A percentile compares a stretch with the other conserved stretches of the same genome.
phyloP scores from a whole-genome alignment of 2,888 invertebrate genomes.

The Camptogramma bilineatum region DNA sequence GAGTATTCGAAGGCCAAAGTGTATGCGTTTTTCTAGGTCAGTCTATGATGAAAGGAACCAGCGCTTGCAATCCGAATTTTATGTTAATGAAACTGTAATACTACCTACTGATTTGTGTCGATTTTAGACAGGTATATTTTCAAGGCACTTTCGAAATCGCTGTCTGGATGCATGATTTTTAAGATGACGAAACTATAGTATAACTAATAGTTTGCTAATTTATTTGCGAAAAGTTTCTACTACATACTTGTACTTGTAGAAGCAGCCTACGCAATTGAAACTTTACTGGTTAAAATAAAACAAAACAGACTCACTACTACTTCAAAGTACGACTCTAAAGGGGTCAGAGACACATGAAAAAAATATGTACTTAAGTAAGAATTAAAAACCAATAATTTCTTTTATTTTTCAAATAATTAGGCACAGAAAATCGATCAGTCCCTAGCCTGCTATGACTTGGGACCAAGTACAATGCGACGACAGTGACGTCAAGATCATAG shows the following conservation, averaged over 20 bases:
- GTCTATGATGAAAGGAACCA: conserved; percentile 31
- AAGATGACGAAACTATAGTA: not conserved
- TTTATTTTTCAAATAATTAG: no score
- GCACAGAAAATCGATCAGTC: no score
- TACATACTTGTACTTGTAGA: not conserved
- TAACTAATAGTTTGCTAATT: not conserved
- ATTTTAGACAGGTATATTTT: conserved; percentile 21
- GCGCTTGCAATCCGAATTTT: conserved; percentile 40
- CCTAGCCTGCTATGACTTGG: not conserved
- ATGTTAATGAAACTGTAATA: conserved; percentile 38
- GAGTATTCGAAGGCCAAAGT: conserved; percentile 18
- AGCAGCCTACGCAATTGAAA: not conserved
- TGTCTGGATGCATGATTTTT: not conserved
- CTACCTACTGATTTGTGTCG: conserved; percentile 11
- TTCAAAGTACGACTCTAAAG: no score
- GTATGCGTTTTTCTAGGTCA: conserved; percentile 40
- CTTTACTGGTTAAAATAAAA: no score
- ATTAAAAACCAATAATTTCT: no score
- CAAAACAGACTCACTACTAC: no score
- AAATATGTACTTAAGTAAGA: no score
- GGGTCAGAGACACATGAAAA: no score
- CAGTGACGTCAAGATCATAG: conserved; percentile 1
- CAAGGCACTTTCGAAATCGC: conserved; percentile 10
- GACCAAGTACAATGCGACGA: not conserved
- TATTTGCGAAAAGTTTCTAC: not conserved